phyloP scores from a whole-genome alignment of 2,113 vertebrate genomes.

The Onychostruthus taczanowskii region DNA sequence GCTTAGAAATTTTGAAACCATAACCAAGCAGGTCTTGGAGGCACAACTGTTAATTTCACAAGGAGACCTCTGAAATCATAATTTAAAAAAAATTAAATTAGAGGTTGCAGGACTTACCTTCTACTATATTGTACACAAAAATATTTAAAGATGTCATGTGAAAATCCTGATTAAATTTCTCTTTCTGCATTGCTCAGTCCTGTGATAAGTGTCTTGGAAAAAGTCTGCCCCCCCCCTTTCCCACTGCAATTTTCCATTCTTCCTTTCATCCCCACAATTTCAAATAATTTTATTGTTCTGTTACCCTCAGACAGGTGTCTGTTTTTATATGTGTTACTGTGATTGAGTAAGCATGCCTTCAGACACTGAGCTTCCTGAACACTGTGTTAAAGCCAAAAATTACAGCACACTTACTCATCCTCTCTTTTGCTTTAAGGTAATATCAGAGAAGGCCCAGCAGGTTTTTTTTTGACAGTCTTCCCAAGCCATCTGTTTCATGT shows the following conservation, averaged over 20 bases:
- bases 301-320: background rate
- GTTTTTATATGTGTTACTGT: background rate
- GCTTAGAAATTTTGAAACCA: background rate
- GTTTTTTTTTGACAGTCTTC: constrained; percentile 21
- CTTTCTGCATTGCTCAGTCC: background rate
- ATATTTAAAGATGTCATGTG: background rate
- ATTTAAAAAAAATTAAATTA: background rate
- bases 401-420: constrained; percentile 12
- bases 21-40: background rate
- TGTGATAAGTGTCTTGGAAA: background rate
- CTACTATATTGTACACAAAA: background rate
- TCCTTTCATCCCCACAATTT: background rate
- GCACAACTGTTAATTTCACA: background rate
- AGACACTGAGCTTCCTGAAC: background rate
- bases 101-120: background rate
- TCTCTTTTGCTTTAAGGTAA: constrained; percentile 24
- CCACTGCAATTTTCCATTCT: background rate
- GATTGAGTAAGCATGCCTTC: background rate
- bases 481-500: constrained; percentile 39
- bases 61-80: background rate
- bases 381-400: constrained; percentile 7
- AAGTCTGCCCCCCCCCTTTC: background rate
- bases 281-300: background rate
- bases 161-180: background rate
- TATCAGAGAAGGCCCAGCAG: constrained; percentile 42